phyloP scores from a whole-genome alignment of 2,113 vertebrate genomes.

The Plotosus lineatus region DNA sequence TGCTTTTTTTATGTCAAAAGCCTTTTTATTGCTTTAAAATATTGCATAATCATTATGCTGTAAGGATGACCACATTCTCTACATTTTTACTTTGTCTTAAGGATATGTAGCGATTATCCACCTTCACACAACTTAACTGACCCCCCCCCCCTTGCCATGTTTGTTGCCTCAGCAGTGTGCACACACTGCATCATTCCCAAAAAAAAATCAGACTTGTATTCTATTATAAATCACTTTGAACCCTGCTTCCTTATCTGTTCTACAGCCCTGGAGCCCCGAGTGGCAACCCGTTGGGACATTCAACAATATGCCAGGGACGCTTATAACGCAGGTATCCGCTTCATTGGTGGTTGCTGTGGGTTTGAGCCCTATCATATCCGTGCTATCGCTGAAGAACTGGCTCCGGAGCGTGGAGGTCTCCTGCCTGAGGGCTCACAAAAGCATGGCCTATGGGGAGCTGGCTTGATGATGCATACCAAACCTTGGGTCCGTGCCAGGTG shows the following conservation, averaged over 20 bases:
- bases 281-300: conserved; percentile 90
- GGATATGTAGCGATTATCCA: no score
- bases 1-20: no score
- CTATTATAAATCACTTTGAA: neutral
- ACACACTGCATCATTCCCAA: neutral
- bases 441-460: conserved; percentile 86
- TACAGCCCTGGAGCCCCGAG: conserved; percentile 88
- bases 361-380: conserved; percentile 93
- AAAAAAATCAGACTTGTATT: neutral
- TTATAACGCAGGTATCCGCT: conserved; percentile 84
- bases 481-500: conserved; percentile 97
- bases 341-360: conserved; percentile 93
- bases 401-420: conserved; percentile 82
- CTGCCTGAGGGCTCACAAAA: conserved; percentile 88
- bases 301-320: conserved; percentile 91
- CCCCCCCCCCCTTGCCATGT: no score
- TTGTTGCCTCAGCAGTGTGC: no score
- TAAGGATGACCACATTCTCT: no score
- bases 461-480: conserved; percentile 93
- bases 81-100: no score
- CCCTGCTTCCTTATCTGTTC: neutral
- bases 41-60: no score
- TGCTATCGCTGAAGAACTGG: conserved; percentile 89
- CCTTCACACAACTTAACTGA: no score
- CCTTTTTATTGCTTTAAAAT: no score